Conservation (phyloP, 2,888 invertebrate genomes). For the Andrena chrysosceles region DNA sequence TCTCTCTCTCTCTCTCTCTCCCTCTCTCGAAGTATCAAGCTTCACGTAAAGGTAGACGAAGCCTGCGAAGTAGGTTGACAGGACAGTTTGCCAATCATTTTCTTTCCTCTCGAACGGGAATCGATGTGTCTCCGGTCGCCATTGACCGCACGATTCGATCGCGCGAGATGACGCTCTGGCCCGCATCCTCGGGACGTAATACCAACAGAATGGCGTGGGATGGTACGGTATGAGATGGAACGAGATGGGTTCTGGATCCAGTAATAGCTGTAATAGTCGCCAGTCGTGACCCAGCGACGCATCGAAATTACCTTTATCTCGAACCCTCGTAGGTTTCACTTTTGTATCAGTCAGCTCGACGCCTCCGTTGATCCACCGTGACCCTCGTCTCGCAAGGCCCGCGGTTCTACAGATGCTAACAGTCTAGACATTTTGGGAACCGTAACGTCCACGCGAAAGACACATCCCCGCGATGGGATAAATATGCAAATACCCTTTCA, state of each 20-base stretch:
- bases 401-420: constrained; percentile 36
- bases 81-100: constrained; percentile 12
- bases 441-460: not conserved
- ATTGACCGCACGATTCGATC: constrained; percentile 61
- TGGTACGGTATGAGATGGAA: constrained; percentile 67
- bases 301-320: constrained; percentile 79
- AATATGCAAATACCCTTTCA: not conserved
- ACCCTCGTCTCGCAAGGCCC: constrained; percentile 15
- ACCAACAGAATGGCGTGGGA: constrained; percentile 74
- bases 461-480: not conserved
- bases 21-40: too few relatives aligned
- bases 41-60: constrained; percentile 3
- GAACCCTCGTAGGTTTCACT: constrained; percentile 70
- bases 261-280: constrained; percentile 79
- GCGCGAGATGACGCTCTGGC: constrained; percentile 62
- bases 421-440: constrained; percentile 12
- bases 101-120: constrained; percentile 16
- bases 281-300: constrained; percentile 80
- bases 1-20: not conserved
- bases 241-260: constrained; percentile 74
- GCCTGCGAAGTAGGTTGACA: not conserved
- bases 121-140: constrained; percentile 55
- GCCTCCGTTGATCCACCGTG: constrained; percentile 45
- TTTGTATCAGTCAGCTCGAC: constrained; percentile 69
- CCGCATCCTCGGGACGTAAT: constrained; percentile 69